Conservation (phyloP, 1,140 invertebrate species). For the Myzus persicae region DNA sequence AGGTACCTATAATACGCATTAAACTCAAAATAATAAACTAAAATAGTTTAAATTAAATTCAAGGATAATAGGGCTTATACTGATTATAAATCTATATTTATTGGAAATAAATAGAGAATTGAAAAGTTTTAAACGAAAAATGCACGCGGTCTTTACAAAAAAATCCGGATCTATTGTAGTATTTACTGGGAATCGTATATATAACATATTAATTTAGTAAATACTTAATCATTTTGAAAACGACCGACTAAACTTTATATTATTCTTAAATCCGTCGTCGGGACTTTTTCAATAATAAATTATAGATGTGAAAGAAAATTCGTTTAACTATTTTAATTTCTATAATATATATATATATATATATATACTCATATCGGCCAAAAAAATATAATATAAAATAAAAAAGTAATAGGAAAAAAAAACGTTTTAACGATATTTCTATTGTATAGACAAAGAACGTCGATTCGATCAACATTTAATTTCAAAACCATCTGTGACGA, state of each 20-base stretch:
- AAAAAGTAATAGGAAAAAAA: background rate
- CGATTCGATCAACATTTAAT: constrained; percentile 18
- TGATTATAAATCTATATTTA: background rate
- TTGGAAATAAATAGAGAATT: background rate
- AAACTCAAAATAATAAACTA: background rate
- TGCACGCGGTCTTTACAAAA: background rate
- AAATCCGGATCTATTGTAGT: background rate
- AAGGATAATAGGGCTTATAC: background rate
- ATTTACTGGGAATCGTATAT: background rate
- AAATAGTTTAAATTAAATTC: background rate
- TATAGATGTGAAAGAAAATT: background rate
- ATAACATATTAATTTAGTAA: background rate
- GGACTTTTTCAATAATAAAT: background rate
- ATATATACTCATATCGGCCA: background rate
- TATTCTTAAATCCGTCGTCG: background rate
- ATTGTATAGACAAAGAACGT: background rate
- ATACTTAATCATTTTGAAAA: constrained; percentile 39
- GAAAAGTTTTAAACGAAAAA: background rate
- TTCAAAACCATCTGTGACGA: background rate
- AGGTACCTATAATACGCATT: background rate
- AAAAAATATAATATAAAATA: background rate
- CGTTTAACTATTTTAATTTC: background rate
- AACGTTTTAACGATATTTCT: background rate
- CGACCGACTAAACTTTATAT: constrained; percentile 9
- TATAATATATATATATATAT: background rate